A percentile compares a stretch with the other conserved stretches of the same genome.
Evolutionary conservation across 1,140 invertebrate species (phyloP).

Genomic region (Bacillus rossius): DNA sequence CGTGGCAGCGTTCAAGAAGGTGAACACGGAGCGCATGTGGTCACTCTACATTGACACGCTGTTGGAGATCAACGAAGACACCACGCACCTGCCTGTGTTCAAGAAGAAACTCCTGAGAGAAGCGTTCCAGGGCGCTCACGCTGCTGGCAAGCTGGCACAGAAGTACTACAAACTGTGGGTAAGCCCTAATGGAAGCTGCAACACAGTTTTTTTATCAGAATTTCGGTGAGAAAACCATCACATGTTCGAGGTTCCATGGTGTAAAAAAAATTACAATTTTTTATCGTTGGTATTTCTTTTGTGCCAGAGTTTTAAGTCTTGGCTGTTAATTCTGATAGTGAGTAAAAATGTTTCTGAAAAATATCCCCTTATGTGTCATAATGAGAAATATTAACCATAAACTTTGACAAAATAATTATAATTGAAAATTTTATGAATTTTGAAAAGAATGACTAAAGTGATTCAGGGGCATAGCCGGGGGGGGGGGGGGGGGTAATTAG

Average conservation of each 20-base stretch:
- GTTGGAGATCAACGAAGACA: constrained; percentile 43
- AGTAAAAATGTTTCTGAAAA: no score
- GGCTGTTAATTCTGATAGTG: not conserved
- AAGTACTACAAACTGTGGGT: constrained; percentile 49
- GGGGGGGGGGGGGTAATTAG: no score
- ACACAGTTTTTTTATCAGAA: no score
- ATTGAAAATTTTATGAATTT: no score
- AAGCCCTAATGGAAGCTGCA: no score
- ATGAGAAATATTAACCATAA: no score
- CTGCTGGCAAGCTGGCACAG: constrained; percentile 42
- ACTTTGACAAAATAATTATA: no score
- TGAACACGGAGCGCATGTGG: constrained; percentile 50
- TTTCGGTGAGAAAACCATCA: no score
- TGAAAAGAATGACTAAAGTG: no score
- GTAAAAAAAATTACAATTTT: not conserved
- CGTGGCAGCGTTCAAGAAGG: constrained; percentile 45
- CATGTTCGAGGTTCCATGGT: no score
- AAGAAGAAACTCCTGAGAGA: constrained; percentile 45
- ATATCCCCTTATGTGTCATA: no score
- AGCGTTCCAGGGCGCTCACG: constrained; percentile 42
- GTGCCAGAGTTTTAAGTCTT: not conserved
- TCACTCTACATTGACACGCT: constrained; percentile 46
- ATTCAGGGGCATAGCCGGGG: no score
- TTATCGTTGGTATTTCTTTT: not conserved
- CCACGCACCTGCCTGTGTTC: constrained; percentile 37